Percentiles rank a stretch among this genome's conserved stretches.
Conservation (phyloP, 2,888 invertebrate genomes). For the Anarsia innoxiella region DNA sequence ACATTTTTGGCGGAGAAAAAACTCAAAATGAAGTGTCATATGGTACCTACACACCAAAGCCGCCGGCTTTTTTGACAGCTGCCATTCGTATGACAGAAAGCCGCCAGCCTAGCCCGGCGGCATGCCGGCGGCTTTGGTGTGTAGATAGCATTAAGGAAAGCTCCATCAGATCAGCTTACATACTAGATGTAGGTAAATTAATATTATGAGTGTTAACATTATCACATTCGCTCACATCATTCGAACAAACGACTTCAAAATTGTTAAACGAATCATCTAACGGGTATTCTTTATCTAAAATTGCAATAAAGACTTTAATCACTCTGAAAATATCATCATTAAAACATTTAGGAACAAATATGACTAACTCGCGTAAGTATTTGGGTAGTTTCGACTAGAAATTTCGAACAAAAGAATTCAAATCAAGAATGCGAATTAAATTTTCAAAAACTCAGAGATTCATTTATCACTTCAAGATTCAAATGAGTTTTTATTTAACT, state of each 20-base stretch:
- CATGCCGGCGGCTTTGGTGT: too few relatives aligned
- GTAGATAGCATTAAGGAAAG: conserved; percentile 26
- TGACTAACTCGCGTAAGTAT: conserved; percentile 50
- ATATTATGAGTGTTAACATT: conserved; percentile 39
- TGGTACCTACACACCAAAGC: too few relatives aligned
- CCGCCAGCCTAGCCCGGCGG: too few relatives aligned
- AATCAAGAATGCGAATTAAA: conserved; percentile 39
- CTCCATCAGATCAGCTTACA: conserved; percentile 36
- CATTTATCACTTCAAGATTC: conserved; percentile 26
- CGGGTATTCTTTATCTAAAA: conserved; percentile 38
- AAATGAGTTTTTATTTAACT: conserved; percentile 37
- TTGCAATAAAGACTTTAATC: too few relatives aligned
- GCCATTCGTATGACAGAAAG: too few relatives aligned
- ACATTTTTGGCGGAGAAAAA: conserved; percentile 53
- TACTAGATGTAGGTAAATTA: conserved; percentile 45
- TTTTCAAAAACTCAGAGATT: conserved; percentile 40
- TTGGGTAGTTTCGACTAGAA: conserved; percentile 68
- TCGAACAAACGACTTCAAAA: conserved; percentile 38
- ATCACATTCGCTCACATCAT: conserved; percentile 59
- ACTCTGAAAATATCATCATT: too few relatives aligned
- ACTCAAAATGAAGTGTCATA: conserved; percentile 27
- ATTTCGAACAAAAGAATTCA: conserved; percentile 42
- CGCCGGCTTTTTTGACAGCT: too few relatives aligned
- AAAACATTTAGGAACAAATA: conserved; percentile 58
- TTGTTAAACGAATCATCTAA: conserved; percentile 40